Base-by-base conservation (phyloP, 2,888 invertebrate species). In the Cryptosula pallasiana region DNA sequence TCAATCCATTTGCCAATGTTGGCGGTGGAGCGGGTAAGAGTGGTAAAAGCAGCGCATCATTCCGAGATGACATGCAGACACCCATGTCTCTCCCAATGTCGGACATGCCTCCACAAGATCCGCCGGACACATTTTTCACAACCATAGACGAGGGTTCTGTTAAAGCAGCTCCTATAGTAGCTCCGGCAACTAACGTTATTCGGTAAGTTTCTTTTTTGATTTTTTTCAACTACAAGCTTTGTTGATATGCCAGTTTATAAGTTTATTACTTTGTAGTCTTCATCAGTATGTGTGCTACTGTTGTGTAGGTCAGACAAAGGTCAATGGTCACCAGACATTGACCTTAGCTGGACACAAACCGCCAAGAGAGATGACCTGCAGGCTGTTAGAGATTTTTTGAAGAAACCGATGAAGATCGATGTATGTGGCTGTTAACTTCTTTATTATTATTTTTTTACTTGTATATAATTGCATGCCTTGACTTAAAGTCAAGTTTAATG, bases 381-480 rank as follows among this genome's bases (percentile, higher is more conserved):
- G 0, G 73, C 75, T 2, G 76, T 82, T 29, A 73, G 82, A 63
- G 79, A 83, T 73, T 83, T 83, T 76, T 77, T 82, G 69, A 79
- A 78, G 55, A 75, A 79, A 71, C 82, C 82, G 70, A 81, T 83
- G 80, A 77, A 80, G 25, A 76, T 82, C 45, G 75, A 76, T 35
- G 78, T 63, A 34, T n/a, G 27, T 25, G n/a, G 25, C 25, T 57
- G 23, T 25, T n/a, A 9, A 5, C 25, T 57, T 16, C 23, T 9
- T 57, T 57, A 57, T 23, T 9, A 25, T 5, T 5, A 57, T 25
- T 57, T n/a, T n/a, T n/a, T n/a, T n/a, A n/a, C n/a, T n/a, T n/a
- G n/a, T n/a, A n/a, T n/a, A n/a, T n/a, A n/a, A n/a, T n/a, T n/a
- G n/a, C n/a, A n/a, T n/a, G n/a, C n/a, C n/a, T n/a, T n/a, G n/a